These are phyloP conservation scores for Cyclargus thomasi DNA, from an alignment of 1,140 invertebrate species.

Conservation along the genomic window DNA sequence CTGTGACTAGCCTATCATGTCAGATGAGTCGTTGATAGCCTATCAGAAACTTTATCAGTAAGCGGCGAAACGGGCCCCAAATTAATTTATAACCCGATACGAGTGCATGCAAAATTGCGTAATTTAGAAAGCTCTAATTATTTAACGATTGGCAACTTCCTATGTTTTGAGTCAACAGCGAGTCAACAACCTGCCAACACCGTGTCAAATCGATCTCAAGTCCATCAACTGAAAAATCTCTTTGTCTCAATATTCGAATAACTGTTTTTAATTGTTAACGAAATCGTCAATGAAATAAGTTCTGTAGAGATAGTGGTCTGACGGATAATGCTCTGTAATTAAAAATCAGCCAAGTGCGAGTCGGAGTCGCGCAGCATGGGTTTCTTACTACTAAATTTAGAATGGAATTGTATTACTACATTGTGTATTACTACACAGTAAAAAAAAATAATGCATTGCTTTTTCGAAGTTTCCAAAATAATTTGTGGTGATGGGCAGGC, in stretches of 20 bases:
- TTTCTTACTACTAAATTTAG: too few relatives aligned
- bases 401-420: too few relatives aligned
- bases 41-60: not conserved
- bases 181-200: conserved; percentile 19
- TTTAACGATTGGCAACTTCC: conserved; percentile 4
- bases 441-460: too few relatives aligned
- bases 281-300: not conserved
- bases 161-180: not conserved
- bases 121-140: not conserved
- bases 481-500: too few relatives aligned
- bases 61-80: too few relatives aligned
- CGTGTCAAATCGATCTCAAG: conserved; percentile 32
- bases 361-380: too few relatives aligned
- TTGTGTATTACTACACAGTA: too few relatives aligned
- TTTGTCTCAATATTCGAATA: not conserved
- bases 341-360: too few relatives aligned
- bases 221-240: conserved; percentile 26
- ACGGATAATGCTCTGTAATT: not conserved
- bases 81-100: not conserved
- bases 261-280: conserved; percentile 5
- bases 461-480: too few relatives aligned
- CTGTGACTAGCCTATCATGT: too few relatives aligned
- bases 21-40: too few relatives aligned
- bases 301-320: not conserved
- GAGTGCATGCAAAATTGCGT: not conserved